Evolutionary conservation across 2,113 vertebrate genomes (phyloP).

Genomic region (Brevimyrus niger): DNA sequence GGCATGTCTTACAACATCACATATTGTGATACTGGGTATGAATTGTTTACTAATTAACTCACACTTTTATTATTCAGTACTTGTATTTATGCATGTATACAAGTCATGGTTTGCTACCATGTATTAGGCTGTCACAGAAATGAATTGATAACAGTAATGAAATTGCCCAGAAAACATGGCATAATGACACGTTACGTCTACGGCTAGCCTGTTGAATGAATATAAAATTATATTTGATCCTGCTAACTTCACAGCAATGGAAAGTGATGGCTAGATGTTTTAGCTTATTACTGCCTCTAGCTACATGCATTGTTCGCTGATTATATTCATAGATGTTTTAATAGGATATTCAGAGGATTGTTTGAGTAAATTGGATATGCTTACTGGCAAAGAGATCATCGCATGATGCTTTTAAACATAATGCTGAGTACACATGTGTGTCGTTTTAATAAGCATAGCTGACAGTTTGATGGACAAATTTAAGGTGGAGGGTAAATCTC

Average conservation of each 20-base stretch:
- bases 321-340: neutral
- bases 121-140: neutral
- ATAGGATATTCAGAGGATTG: neutral
- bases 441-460: neutral
- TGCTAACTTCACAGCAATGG: neutral
- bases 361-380: neutral
- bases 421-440: neutral
- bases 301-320: neutral
- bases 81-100: neutral
- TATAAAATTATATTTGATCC: neutral
- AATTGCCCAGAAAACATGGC: slow-evolving; percentile 4
- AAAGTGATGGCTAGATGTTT: neutral
- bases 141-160: neutral
- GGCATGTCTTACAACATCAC: neutral
- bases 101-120: neutral
- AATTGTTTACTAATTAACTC: slow-evolving; percentile 15
- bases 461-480: slow-evolving; percentile 1
- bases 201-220: neutral
- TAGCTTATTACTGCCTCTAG: neutral
- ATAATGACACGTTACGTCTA: slow-evolving; percentile 2
- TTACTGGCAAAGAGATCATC: neutral
- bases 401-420: neutral
- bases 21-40: neutral
- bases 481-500: neutral
- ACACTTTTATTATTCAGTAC: slow-evolving; percentile 7